phyloP scores from a whole-genome alignment of 2,888 invertebrate genomes.

The Caenorhabditis uteleia region DNA sequence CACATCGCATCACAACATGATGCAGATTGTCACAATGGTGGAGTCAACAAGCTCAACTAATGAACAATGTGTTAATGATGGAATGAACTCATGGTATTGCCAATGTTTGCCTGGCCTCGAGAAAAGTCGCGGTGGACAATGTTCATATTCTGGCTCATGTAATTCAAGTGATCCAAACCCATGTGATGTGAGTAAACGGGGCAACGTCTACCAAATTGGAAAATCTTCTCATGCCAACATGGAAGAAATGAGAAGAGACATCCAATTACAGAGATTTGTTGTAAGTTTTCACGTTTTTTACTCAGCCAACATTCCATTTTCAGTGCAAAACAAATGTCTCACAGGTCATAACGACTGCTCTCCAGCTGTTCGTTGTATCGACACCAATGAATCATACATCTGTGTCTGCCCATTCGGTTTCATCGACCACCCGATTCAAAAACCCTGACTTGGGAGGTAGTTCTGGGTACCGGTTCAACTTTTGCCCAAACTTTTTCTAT shows the following conservation, averaged over 20 bases:
- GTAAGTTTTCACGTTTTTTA: slow-evolving; percentile 35
- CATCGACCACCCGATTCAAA: slow-evolving; percentile 55
- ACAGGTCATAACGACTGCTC: slow-evolving; percentile 68
- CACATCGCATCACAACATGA: slow-evolving; percentile 60
- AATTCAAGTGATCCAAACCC: slow-evolving; percentile 59
- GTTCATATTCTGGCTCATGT: slow-evolving; percentile 65
- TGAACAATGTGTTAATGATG: slow-evolving; percentile 50
- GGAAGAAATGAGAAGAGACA: slow-evolving; percentile 68
- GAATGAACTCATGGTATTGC: slow-evolving; percentile 40
- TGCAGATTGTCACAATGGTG: slow-evolving; percentile 67
- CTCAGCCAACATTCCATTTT: too few species aligned
- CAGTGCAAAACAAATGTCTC: slow-evolving; percentile 68
- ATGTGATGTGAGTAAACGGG: slow-evolving; percentile 66
- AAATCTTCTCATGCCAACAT: slow-evolving; percentile 55
- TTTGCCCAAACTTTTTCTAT: slow-evolving; percentile 67
- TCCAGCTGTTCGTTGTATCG: slow-evolving; percentile 66
- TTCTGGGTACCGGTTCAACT: slow-evolving; percentile 69
- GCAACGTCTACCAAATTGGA: slow-evolving; percentile 64
- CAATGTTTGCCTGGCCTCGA: slow-evolving; percentile 60
- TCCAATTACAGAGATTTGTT: slow-evolving; percentile 63
- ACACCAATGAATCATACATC: slow-evolving; percentile 62
- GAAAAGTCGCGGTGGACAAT: slow-evolving; percentile 56
- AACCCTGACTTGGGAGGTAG: slow-evolving; percentile 66
- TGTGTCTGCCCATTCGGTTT: slow-evolving; percentile 60
- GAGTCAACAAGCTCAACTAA: slow-evolving; percentile 47